These are phyloP conservation scores for Otus sunia DNA, from an alignment of 2,113 vertebrate species.

Conservation along the genomic window DNA sequence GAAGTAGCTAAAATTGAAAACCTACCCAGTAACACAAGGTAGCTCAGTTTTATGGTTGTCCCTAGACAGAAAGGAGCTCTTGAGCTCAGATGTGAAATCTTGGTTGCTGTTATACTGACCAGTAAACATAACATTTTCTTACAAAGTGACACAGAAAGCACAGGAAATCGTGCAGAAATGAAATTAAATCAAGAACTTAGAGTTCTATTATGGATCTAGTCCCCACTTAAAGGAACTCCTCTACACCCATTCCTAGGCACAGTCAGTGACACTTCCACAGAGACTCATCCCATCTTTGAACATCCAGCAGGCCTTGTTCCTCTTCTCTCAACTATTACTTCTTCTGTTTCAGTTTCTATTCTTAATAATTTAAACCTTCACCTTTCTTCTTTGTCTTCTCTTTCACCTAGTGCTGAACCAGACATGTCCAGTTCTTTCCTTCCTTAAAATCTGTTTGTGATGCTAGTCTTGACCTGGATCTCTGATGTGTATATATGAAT, in stretches of 20 bases:
- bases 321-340: background rate
- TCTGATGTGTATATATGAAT: background rate
- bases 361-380: background rate
- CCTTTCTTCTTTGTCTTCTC: background rate
- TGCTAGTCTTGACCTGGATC: background rate
- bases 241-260: background rate
- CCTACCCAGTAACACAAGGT: background rate
- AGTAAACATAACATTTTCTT: background rate
- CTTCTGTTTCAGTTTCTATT: background rate
- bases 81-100: accelerated
- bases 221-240: background rate
- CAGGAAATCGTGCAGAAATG: background rate
- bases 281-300: background rate
- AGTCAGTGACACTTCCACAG: background rate
- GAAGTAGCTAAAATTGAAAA: background rate
- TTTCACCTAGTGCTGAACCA: background rate
- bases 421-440: background rate
- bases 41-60: background rate
- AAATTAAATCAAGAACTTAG: background rate
- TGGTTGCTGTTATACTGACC: background rate
- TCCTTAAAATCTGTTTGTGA: background rate
- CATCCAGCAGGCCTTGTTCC: background rate
- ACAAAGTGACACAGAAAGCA: background rate
- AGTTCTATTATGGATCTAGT: background rate
- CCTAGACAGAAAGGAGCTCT: background rate